Conservation (phyloP, 2,888 invertebrate species). For the Prosapia bicincta region DNA sequence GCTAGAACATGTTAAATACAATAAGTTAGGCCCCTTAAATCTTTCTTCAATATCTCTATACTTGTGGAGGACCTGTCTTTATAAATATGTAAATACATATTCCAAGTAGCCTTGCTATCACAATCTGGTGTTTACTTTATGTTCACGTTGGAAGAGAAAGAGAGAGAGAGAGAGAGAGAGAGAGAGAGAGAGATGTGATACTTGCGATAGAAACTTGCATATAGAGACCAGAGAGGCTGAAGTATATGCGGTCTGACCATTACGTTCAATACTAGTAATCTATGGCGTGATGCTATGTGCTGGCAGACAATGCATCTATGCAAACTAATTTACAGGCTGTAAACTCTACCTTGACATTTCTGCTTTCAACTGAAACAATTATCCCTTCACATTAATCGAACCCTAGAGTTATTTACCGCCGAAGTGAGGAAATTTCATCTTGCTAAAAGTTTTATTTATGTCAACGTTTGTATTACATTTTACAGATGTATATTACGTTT, state of each 20-base stretch:
- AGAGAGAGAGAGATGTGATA: background rate
- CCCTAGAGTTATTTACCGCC: too few species aligned
- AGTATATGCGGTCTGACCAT: background rate
- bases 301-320: background rate
- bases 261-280: background rate
- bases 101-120: background rate
- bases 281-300: background rate
- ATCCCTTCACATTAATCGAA: too few species aligned
- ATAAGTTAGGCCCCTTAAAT: background rate
- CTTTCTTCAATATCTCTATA: background rate
- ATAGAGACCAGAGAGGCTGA: background rate
- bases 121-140: background rate
- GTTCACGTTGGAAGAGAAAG: background rate
- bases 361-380: too few species aligned
- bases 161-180: background rate
- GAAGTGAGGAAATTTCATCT: too few species aligned
- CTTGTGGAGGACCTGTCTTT: background rate
- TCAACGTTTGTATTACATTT: too few species aligned
- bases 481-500: too few species aligned
- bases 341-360: background rate
- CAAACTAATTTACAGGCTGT: background rate
- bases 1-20: background rate
- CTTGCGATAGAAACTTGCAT: background rate
- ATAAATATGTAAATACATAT: conserved; percentile 2
- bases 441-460: too few species aligned